phyloP scores from a whole-genome alignment of 2,113 vertebrate species.

The Corythornis cristatus region DNA sequence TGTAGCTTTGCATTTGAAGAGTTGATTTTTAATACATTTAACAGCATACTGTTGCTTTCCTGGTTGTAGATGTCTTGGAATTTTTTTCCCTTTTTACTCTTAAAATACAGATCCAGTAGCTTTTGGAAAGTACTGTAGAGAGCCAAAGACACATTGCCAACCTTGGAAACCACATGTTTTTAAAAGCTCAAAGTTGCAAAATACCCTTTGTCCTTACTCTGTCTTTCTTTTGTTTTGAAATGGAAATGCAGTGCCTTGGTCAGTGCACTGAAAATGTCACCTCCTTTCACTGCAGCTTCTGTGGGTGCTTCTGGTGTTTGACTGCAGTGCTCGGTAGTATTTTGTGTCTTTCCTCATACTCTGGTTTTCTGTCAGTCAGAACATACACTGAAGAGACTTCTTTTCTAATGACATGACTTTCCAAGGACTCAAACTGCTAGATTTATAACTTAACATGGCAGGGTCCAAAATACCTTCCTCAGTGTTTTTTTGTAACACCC shows the following conservation, averaged over 20 bases:
- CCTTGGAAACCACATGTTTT: neutral
- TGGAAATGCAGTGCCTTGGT: slow-evolving; percentile 38
- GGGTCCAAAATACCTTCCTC: neutral
- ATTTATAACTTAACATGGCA: neutral
- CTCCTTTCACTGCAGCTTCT: neutral
- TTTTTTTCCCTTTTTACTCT: neutral
- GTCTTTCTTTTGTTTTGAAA: neutral
- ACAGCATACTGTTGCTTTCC: neutral
- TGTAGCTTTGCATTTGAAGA: neutral
- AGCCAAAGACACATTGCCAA: slow-evolving; percentile 29
- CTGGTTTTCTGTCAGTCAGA: neutral
- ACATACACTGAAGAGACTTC: neutral
- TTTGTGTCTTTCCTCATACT: neutral
- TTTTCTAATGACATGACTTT: neutral
- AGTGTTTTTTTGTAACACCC: rapidly evolving
- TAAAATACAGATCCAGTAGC: neutral
- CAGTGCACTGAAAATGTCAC: neutral
- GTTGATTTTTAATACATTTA: neutral
- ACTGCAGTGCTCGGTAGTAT: rapidly evolving
- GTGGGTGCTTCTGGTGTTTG: neutral
- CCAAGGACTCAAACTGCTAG: neutral
- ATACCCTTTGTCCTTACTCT: neutral
- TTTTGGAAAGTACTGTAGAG: neutral
- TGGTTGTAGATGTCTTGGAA: neutral
- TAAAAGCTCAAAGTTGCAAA: neutral